Evolutionary conservation across 2,797 vertebrate species (phyloP).

Genomic region (Xyrichtys novacula): DNA sequence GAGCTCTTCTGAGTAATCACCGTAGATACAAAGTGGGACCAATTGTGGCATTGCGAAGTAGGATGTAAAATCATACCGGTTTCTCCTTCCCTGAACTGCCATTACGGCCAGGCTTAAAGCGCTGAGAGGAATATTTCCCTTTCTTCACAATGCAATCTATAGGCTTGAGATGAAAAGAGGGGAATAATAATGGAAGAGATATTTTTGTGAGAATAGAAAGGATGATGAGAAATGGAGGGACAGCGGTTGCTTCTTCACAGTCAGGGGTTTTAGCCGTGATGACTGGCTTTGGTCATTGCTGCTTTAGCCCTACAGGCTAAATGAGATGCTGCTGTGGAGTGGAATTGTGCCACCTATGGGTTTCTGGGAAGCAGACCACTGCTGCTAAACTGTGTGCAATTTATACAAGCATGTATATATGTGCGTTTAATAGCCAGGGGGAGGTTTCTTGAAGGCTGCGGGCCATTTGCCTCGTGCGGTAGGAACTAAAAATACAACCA

Average conservation of each 20-base stretch:
- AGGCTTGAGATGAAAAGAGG: slow-evolving; percentile 41
- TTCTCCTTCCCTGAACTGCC: slow-evolving; percentile 39
- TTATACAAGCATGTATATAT: slow-evolving; percentile 44
- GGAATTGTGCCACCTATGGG: slow-evolving; percentile 44
- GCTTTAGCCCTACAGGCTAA: slow-evolving; percentile 34
- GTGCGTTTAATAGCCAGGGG: slow-evolving; percentile 48
- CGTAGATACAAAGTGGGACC: slow-evolving; percentile 26
- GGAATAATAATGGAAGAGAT: slow-evolving; percentile 25
- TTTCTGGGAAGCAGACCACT: slow-evolving; percentile 38
- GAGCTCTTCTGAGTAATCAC: slow-evolving; percentile 39
- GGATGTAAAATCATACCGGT: slow-evolving; percentile 40
- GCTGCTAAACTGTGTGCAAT: slow-evolving; percentile 18
- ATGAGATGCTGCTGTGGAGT: slow-evolving; percentile 35
- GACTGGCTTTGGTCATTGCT: slow-evolving; percentile 20
- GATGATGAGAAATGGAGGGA: slow-evolving; percentile 35
- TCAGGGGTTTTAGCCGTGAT: slow-evolving; percentile 47
- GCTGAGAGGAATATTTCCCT: slow-evolving; percentile 12
- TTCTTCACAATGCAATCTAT: slow-evolving; percentile 25
- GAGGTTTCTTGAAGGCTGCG: slow-evolving; percentile 70
- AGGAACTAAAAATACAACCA: slow-evolving; percentile 81
- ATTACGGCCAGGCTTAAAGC: slow-evolving; percentile 49
- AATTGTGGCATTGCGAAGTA: slow-evolving; percentile 39
- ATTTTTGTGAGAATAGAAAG: slow-evolving; percentile 27
- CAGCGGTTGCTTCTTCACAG: slow-evolving; percentile 31
- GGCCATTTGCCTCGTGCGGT: slow-evolving; percentile 66